A percentile compares a stretch with the other conserved stretches of the same genome.
Evolutionary conservation across 1,140 invertebrate species (phyloP).

Genomic region (Papilio polytes): DNA sequence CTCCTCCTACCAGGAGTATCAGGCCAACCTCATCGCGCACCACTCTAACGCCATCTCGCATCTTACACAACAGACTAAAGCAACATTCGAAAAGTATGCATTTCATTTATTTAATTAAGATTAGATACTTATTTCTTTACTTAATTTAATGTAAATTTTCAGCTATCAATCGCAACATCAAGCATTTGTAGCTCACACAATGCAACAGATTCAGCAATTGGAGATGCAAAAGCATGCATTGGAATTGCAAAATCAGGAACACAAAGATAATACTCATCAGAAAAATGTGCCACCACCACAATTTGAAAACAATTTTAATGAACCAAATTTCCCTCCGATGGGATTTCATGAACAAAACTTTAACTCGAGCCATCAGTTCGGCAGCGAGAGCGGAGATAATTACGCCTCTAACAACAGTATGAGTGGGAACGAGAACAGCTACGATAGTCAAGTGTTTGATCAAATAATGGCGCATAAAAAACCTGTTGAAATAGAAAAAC

Average conservation of each 20-base stretch:
- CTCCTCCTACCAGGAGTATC: slow-evolving; percentile 92
- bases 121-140: slow-evolving; percentile 22
- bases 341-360: slow-evolving; percentile 67
- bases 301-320: slow-evolving; percentile 61
- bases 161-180: slow-evolving; percentile 97
- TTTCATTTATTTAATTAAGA: slow-evolving; percentile 1
- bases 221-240: slow-evolving; percentile 91
- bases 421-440: slow-evolving; percentile 78
- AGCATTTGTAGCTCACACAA: slow-evolving; percentile 95
- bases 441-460: slow-evolving; percentile 78
- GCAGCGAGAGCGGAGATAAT: slow-evolving; percentile 77
- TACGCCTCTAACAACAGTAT: slow-evolving; percentile 76
- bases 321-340: slow-evolving; percentile 68
- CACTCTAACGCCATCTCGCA: slow-evolving; percentile 90
- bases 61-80: slow-evolving; percentile 90
- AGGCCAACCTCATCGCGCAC: slow-evolving; percentile 91
- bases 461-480: slow-evolving; percentile 68
- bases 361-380: slow-evolving; percentile 65
- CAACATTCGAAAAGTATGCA: slow-evolving; percentile 89
- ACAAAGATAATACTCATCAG: slow-evolving; percentile 64
- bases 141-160: slow-evolving; percentile 52
- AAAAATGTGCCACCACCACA: slow-evolving; percentile 63
- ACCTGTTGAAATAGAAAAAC: slow-evolving; percentile 64
- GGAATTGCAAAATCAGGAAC: slow-evolving; percentile 86
- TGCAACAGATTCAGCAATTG: slow-evolving; percentile 93